Conservation (phyloP, 2,888 invertebrate genomes). For the Caenorhabditis drosophilae region DNA sequence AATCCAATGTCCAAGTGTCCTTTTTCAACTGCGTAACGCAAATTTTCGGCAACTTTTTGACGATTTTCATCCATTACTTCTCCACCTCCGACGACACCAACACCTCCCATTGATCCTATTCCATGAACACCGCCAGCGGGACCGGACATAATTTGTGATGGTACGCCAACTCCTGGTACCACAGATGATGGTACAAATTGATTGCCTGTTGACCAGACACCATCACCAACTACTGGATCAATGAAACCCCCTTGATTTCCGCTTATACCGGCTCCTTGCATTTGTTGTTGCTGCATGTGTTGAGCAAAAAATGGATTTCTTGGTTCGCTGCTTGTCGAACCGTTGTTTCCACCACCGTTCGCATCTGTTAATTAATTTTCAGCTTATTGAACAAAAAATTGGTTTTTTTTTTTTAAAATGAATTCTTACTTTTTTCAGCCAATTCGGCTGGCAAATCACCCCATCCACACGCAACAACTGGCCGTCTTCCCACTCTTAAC, state of each 20-base stretch:
- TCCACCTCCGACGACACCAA: neutral
- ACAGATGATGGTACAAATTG: no score
- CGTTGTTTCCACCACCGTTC: conserved; percentile 5
- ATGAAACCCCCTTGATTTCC: conserved; percentile 1
- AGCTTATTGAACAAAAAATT: conserved; percentile 4
- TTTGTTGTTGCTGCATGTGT: conserved; percentile 34
- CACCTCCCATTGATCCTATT: conserved; percentile 4
- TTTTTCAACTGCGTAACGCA: conserved; percentile 34
- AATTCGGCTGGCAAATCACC: conserved; percentile 31
- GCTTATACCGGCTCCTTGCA: neutral
- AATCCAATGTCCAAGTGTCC: conserved; percentile 32
- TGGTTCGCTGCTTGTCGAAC: conserved; percentile 10
- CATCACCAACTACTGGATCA: neutral
- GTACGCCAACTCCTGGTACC: no score
- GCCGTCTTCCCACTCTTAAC: conserved; percentile 19
- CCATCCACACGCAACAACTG: conserved; percentile 34
- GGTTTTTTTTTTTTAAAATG: neutral
- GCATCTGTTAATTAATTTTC: conserved; percentile 1
- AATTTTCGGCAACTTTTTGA: conserved; percentile 24
- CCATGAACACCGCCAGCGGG: conserved; percentile 11
- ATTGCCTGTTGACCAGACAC: conserved; percentile 4
- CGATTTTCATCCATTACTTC: conserved; percentile 17
- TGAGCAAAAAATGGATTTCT: conserved; percentile 40
- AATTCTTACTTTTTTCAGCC: conserved; percentile 5
- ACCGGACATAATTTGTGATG: no score